Evolutionary conservation across 1,140 invertebrate species (phyloP), one percentile per base, ranked within the genome.

Genomic region (Brachionus plicatilis): DNA sequence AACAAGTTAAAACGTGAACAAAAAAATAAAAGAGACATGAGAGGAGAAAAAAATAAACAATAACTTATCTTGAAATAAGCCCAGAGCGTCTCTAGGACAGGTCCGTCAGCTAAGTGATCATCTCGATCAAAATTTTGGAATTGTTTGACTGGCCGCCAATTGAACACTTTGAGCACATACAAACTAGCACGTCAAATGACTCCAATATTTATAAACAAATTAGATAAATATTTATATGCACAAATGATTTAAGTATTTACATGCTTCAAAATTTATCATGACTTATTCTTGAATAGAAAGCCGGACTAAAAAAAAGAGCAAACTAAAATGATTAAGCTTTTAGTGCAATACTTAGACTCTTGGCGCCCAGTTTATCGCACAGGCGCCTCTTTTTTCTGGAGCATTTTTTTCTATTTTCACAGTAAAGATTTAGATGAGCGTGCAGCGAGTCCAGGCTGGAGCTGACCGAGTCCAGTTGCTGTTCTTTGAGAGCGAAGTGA

Each of bases 281-380:
- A 33, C 12, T 29, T 37, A 14, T 68, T 68, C 66, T 41, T 33
- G 41, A 43, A 72, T 17, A 17, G 17, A 43, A 43, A 45, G 11
- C 37, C 68, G 68, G 37, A 72, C 68, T 72, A 68, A 33, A 33
- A 33, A 68, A 68, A 65, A 33, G 12, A 33, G 27, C 27, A 29
- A 29, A 68, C 27, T 33, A 68, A 14, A 72, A 43, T 43, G 41
- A 43, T 72, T 72, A 72, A 72, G n/a, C 43, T 72, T 72, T 72
- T 72, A 72, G 24, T 72, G 33, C 43, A 43, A 43, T 72, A 72
- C 68, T 72, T 72, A 72, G 37, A 43, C 68, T 72, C n/a, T 72
- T 41, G 6, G 68, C 12, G 41, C 41, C n/a, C 6, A 7, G 0
- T 43, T 72, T 43, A 20, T 72, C 37, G 17, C 14, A 7, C 27